These are phyloP conservation scores for Thamnophis sirtalis DNA, from an alignment of 2,113 vertebrate genomes.

Conservation along the genomic window DNA sequence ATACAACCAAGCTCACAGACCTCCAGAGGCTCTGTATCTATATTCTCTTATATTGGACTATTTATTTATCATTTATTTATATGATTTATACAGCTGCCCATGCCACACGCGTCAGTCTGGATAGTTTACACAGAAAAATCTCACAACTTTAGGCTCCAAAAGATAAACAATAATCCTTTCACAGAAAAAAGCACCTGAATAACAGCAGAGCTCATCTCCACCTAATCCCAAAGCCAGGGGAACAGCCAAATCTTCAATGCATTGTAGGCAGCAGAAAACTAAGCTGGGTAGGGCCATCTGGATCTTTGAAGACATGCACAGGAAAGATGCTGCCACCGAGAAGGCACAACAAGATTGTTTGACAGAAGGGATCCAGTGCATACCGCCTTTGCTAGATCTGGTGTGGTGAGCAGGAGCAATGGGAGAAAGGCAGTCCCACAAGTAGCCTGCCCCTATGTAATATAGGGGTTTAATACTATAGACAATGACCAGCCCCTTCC, in stretches of 20 bases:
- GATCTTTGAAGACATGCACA: not conserved
- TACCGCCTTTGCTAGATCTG: not conserved
- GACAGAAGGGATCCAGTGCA: not conserved
- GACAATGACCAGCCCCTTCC: not conserved
- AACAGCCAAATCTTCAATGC: not conserved
- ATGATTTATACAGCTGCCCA: not conserved
- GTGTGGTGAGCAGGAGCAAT: not conserved
- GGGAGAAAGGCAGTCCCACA: not conserved
- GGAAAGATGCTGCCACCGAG: not conserved
- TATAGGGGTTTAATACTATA: not conserved
- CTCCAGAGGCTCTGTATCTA: not conserved
- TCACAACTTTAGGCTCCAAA: not conserved
- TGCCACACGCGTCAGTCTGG: not conserved
- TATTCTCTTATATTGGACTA: not conserved
- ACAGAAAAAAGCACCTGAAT: no score
- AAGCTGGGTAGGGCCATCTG: not conserved
- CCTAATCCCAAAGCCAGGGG: not conserved
- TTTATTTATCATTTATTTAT: not conserved
- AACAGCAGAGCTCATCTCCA: not conserved
- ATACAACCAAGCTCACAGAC: not conserved
- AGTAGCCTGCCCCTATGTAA: not conserved
- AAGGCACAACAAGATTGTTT: not conserved
- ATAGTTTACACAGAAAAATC: not conserved
- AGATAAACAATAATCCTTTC: not conserved
- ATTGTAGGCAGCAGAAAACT: not conserved